phyloP scores from a whole-genome alignment of 64 coral and sea anemone genomes.

The Platygyra sinensis region DNA sequence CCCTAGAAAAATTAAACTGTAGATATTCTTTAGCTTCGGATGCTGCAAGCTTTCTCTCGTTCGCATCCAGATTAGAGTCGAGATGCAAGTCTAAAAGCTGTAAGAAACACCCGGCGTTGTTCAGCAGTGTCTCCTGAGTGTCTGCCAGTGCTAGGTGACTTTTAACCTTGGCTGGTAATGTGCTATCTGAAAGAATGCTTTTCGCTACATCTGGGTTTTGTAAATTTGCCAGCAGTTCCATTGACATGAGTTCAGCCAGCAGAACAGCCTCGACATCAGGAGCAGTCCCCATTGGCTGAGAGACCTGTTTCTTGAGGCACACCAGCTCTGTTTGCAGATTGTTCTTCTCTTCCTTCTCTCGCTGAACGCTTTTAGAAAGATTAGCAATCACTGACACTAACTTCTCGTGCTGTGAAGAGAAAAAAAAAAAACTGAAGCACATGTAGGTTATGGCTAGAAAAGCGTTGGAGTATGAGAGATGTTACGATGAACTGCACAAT shows the following conservation, averaged over 20 bases:
- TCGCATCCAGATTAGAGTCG: slow-evolving; percentile 2
- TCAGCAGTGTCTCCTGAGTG: slow-evolving; percentile 51
- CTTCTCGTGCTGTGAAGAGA: slow-evolving; percentile 71
- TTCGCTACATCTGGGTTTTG: slow-evolving; percentile 55
- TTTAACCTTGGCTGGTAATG: slow-evolving; percentile 55
- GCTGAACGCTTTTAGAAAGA: slow-evolving; percentile 91
- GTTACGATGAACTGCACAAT: no score
- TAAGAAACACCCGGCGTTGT: slow-evolving; percentile 56
- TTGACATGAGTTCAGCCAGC: slow-evolving; percentile 82
- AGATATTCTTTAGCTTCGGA: slow-evolving; percentile 11
- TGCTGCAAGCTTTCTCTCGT: background rate
- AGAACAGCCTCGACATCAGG: slow-evolving; percentile 86
- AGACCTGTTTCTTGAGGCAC: slow-evolving; percentile 80
- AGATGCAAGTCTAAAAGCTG: slow-evolving; percentile 48
- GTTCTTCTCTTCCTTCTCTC: slow-evolving; percentile 87
- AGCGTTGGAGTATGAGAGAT: no score
- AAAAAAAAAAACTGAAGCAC: background rate
- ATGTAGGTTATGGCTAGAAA: no score
- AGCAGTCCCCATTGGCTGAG: slow-evolving; percentile 59
- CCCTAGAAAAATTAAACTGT: slow-evolving; percentile 30
- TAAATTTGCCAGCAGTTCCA: slow-evolving; percentile 76
- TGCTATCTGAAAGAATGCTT: slow-evolving; percentile 20
- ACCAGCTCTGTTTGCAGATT: slow-evolving; percentile 80
- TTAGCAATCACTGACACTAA: slow-evolving; percentile 89
- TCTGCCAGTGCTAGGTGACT: slow-evolving; percentile 34